Percentiles rank a stretch among this genome's conserved stretches.
phyloP scores from a whole-genome alignment of 2,888 invertebrate species.

The Teinopalpus imperialis region DNA sequence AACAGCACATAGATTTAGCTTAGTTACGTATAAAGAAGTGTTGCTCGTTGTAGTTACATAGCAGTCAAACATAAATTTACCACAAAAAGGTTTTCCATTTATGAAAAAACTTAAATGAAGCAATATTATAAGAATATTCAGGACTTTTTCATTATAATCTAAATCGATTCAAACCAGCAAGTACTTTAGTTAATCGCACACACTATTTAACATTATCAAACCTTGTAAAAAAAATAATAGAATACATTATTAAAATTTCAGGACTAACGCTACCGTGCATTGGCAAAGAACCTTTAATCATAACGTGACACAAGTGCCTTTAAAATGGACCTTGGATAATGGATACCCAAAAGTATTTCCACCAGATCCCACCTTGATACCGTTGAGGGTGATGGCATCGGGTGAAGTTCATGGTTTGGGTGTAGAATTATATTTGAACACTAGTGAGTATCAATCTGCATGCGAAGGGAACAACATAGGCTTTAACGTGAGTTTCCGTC shows the following conservation, averaged over 20 bases:
- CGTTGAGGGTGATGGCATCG: conserved; percentile 63
- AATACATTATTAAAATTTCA: conserved; percentile 32
- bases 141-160: no score
- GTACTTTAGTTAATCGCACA: no score
- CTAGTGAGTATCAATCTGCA: conserved; percentile 62
- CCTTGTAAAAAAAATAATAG: no score
- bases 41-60: no score
- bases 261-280: conserved; percentile 58
- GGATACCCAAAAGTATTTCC: conserved; percentile 68
- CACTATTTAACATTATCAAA: no score
- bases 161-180: no score
- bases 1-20: no score
- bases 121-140: no score
- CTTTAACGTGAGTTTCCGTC: conserved; percentile 62
- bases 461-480: conserved; percentile 72
- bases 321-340: conserved; percentile 60
- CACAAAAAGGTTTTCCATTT: no score
- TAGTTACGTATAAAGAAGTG: no score
- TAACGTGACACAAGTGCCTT: conserved; percentile 35
- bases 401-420: conserved; percentile 68
- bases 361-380: conserved; percentile 49
- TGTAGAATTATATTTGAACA: conserved; percentile 67
- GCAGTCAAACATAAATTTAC: no score
- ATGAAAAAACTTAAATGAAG: no score
- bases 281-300: conserved; percentile 60